Evolutionary conservation across 2,113 vertebrate species (phyloP).

Genomic region (Cinclus mexicanus): DNA sequence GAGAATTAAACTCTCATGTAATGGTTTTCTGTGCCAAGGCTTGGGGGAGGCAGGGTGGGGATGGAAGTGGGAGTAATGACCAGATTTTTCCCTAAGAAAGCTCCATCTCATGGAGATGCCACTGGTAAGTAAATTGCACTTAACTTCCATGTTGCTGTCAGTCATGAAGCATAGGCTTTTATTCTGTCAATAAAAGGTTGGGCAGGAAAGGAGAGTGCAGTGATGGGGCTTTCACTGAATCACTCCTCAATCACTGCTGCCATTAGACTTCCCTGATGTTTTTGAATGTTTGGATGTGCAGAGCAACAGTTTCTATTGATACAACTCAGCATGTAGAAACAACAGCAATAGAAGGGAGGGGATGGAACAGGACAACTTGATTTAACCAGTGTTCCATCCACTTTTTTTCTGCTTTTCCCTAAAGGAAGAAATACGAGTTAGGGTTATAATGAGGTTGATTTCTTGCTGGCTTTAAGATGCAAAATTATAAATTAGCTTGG

Average conservation of each 20-base stretch:
- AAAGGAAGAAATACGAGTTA: background rate
- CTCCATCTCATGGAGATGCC: background rate
- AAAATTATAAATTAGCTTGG: background rate
- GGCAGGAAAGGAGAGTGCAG: background rate
- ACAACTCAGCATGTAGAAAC: background rate
- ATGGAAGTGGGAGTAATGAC: background rate
- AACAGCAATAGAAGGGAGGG: background rate
- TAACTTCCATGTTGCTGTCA: slow-evolving; percentile 14
- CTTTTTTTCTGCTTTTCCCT: background rate
- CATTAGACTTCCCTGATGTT: slow-evolving; percentile 5
- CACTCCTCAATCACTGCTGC: slow-evolving; percentile 25
- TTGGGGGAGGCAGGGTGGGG: slow-evolving; percentile 13
- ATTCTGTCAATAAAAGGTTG: background rate
- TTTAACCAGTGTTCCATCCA: background rate
- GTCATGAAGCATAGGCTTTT: slow-evolving; percentile 12
- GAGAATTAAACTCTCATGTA: slow-evolving; percentile 6
- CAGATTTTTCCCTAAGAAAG: background rate
- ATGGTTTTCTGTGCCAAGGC: background rate
- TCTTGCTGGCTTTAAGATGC: background rate
- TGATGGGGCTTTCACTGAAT: background rate
- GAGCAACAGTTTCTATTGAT: slow-evolving; percentile 31
- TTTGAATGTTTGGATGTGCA: background rate
- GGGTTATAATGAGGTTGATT: background rate
- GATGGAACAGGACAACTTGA: background rate
- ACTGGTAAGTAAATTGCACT: slow-evolving; percentile 26